Evolutionary conservation across 2,888 invertebrate genomes (phyloP), one percentile per base, ranked within the genome.

Genomic region (Megastigmus dorsalis): DNA sequence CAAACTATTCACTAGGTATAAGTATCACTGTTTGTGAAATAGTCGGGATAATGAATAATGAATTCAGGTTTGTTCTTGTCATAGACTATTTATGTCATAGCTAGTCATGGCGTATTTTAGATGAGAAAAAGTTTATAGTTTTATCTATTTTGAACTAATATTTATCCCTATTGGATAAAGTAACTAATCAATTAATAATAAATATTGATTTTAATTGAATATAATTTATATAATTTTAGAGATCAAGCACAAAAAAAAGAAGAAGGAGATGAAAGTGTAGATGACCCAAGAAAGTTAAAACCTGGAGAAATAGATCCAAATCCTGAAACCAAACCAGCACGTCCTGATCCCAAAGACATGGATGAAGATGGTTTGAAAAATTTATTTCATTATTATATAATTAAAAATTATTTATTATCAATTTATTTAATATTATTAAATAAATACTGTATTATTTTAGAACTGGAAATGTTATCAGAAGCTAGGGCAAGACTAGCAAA

Each of bases 231-330:
- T 67, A 36, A 13, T 66, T 28, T 13, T 83, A 97, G 97, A 70
- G 99, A 99, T 89, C 97, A 98, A 90, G 98, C 98, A 0, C 98
- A 98, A 86, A 95, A 96, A 83, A 97, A 97, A 84, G 97, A 97
- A 86, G 97, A 97, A 88, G 97, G 96, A 2, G 97, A 96, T 81
- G 97, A 97, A 89, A 92, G 93, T 75, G 92, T 93, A 38, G 97
- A 97, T 89, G 99, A 99, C 89, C 98, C 99, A 0, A 92, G 99
- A 38, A 99, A 99, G 87, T 90, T 99, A 48, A 98, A 98, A 86
- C 99, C 99, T 0, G 99, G 99, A 28, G 99, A 99, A 90, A 99
- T 99, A 84, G 99, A 99, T 89, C 99, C 99, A 0, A 99, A 99
- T 89, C 99, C 99, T 9, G 99, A 99, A 89, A 99, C 99, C 0